These are phyloP conservation scores for Ispidina picta DNA, from an alignment of 2,797 vertebrate genomes.

Conservation along the genomic window DNA sequence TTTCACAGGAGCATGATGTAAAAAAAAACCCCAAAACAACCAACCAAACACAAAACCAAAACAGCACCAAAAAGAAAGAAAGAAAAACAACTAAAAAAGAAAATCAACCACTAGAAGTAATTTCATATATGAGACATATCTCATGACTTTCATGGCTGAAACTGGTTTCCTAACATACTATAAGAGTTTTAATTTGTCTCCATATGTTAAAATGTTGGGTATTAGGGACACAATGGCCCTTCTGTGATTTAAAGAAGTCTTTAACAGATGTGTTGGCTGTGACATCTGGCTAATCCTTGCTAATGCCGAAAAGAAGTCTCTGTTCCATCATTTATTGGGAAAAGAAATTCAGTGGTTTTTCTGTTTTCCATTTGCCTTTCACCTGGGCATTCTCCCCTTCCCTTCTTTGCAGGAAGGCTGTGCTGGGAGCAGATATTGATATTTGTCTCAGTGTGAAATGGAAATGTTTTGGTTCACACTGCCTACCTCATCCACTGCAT, in stretches of 20 bases:
- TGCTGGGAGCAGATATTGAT: not conserved
- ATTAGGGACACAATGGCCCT: not conserved
- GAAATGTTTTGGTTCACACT: not conserved
- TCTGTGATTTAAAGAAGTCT: not conserved
- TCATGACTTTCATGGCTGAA: not conserved
- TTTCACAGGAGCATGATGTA: not conserved
- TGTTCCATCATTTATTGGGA: not conserved
- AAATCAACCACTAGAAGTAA: not conserved
- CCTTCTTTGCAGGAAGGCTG: not conserved
- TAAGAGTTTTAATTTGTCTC: not conserved
- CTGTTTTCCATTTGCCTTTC: not conserved
- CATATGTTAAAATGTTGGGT: not conserved
- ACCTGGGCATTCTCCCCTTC: not conserved
- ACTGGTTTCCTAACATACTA: not conserved
- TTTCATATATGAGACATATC: not conserved
- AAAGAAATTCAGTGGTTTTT: not conserved
- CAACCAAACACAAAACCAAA: too few species aligned
- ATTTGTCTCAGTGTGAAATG: not conserved
- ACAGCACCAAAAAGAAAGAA: not conserved
- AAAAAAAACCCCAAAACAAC: not conserved
- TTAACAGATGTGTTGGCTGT: not conserved
- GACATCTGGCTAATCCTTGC: not conserved
- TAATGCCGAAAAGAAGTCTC: not conserved
- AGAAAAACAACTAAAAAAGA: not conserved
- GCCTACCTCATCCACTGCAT: not conserved